These are phyloP conservation scores for Drosophila setosimentum DNA, from an alignment of 2,888 invertebrate genomes.

Conservation along the genomic window DNA sequence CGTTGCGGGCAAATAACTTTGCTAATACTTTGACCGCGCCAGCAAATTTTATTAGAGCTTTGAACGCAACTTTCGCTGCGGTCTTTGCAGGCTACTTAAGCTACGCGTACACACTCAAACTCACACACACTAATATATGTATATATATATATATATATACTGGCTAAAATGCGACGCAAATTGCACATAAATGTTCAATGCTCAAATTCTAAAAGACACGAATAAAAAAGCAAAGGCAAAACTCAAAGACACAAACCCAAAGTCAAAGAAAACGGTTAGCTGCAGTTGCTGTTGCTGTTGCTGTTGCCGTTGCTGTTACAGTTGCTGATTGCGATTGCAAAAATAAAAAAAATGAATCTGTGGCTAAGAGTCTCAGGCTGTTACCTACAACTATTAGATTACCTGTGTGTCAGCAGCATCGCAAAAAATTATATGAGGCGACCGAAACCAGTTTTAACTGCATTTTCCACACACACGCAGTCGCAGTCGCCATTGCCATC, in stretches of 20 bases:
- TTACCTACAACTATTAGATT: constrained; percentile 51
- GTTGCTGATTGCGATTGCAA: neutral
- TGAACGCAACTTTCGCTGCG: constrained; percentile 60
- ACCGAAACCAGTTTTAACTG: constrained; percentile 71
- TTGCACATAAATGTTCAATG: constrained; percentile 2
- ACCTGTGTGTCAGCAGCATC: constrained; percentile 55
- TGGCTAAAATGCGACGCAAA: neutral
- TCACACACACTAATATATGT: neutral
- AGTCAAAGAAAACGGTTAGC: neutral
- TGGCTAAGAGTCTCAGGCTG: constrained; percentile 25
- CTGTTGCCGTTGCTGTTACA: neutral
- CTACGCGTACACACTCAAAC: constrained; percentile 5
- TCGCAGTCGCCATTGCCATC: constrained; percentile 16
- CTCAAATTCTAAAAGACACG: constrained; percentile 11
- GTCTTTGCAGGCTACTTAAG: constrained; percentile 17
- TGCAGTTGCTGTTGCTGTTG: constrained; percentile 16
- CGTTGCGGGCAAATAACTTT: constrained; percentile 73
- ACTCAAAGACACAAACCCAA: constrained; percentile 7
- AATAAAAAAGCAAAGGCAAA: neutral
- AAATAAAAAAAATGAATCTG: neutral
- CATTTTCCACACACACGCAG: constrained; percentile 47
- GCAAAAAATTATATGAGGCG: constrained; percentile 50
- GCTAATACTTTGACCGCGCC: constrained; percentile 74
- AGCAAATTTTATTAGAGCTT: constrained; percentile 65
- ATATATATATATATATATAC: no score